Evolutionary conservation across 2,888 invertebrate genomes (phyloP).

Genomic region (Nezara viridula): DNA sequence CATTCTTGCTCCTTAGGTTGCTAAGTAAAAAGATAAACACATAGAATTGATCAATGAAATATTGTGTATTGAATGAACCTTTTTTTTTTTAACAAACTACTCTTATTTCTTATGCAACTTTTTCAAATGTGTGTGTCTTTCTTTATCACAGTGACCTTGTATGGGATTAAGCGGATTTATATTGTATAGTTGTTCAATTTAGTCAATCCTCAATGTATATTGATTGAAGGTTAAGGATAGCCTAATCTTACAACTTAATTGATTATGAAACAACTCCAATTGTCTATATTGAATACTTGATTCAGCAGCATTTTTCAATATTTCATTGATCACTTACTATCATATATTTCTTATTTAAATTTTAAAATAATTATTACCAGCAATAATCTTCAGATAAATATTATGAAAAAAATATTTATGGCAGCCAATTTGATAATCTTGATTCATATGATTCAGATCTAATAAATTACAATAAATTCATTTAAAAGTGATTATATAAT

Average conservation of each 20-base stretch:
- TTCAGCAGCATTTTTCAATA: not conserved
- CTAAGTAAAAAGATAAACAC: not conserved
- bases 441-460: no score
- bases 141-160: not conserved
- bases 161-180: not conserved
- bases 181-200: not conserved
- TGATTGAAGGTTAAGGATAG: conserved; percentile 9
- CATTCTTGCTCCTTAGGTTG: not conserved
- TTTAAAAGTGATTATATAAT: not conserved
- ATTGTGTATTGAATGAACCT: not conserved
- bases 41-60: not conserved
- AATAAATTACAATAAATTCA: not conserved
- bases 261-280: not conserved
- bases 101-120: not conserved
- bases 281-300: not conserved
- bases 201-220: not conserved
- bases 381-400: no score
- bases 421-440: not conserved
- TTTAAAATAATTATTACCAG: not conserved
- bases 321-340: not conserved
- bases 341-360: not conserved
- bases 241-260: not conserved
- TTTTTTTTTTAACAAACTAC: not conserved
- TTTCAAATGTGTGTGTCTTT: not conserved
- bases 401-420: no score